A percentile compares a stretch with the other conserved stretches of the same genome.
Conservation (phyloP, 2,888 invertebrate species). For the Drosophila pegasa region DNA sequence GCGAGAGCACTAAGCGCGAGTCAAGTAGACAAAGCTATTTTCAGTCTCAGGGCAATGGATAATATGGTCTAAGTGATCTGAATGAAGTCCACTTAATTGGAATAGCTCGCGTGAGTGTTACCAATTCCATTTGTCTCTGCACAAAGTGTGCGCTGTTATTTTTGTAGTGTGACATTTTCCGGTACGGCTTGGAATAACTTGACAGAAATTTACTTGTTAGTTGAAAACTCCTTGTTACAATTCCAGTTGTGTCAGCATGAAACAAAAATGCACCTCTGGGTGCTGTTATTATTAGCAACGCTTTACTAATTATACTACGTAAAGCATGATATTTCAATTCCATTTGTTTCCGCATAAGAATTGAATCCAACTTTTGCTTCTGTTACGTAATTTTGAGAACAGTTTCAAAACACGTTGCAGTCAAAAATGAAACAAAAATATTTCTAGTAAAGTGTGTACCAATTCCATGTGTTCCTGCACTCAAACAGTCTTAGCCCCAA, state of each 20-base stretch:
- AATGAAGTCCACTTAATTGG: background rate
- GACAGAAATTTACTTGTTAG: no score
- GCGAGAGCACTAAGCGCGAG: background rate
- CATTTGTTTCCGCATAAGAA: background rate
- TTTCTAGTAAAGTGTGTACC: background rate
- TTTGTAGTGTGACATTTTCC: no score
- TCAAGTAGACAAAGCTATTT: conserved; percentile 1
- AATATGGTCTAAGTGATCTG: background rate
- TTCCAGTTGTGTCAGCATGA: no score
- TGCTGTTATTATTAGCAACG: no score
- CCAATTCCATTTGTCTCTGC: background rate
- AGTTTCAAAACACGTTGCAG: no score
- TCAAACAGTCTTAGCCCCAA: no score
- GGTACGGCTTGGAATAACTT: no score
- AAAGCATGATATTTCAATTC: background rate
- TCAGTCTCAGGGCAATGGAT: background rate
- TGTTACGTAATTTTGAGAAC: background rate
- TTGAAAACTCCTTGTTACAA: no score
- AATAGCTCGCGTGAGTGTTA: background rate
- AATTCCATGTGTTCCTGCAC: background rate
- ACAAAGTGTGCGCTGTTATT: no score
- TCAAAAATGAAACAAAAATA: no score
- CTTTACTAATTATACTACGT: no score
- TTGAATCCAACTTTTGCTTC: background rate
- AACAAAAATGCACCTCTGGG: no score